Evolutionary conservation across 2,113 vertebrate genomes (phyloP).

Genomic region (Scolopax mira): DNA sequence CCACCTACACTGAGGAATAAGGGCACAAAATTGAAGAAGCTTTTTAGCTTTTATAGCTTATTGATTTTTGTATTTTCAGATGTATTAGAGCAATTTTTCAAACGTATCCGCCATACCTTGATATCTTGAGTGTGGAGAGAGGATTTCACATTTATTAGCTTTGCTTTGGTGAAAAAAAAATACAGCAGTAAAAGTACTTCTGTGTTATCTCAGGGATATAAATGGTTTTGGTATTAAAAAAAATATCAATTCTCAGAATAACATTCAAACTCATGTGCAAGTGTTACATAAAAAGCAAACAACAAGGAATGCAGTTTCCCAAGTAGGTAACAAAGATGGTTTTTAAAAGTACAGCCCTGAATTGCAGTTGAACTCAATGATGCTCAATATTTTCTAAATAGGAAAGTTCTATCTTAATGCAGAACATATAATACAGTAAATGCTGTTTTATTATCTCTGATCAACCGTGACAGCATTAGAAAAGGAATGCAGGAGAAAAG

Average conservation of each 20-base stretch:
- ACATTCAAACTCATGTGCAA: constrained; percentile 66
- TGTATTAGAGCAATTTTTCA: constrained; percentile 80
- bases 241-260: constrained; percentile 64
- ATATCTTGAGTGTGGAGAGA: constrained; percentile 73
- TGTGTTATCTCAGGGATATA: constrained; percentile 64
- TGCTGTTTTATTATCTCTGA: constrained; percentile 64
- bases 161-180: constrained; percentile 53
- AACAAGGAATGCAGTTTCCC: constrained; percentile 42
- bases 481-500: not conserved
- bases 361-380: constrained; percentile 42
- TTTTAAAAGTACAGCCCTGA: constrained; percentile 45
- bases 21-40: constrained; percentile 74
- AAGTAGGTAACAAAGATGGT: constrained; percentile 38
- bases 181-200: constrained; percentile 9
- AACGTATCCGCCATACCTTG: constrained; percentile 72
- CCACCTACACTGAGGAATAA: constrained; percentile 70
- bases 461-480: constrained; percentile 35
- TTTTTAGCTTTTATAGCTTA: constrained; percentile 79
- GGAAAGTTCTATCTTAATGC: constrained; percentile 56
- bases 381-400: constrained; percentile 54
- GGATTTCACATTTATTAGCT: constrained; percentile 78
- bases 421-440: constrained; percentile 58
- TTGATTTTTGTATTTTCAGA: constrained; percentile 82
- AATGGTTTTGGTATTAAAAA: constrained; percentile 48
- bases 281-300: constrained; percentile 59